Evolutionary conservation across 2,113 vertebrate species (phyloP), one percentile per base, ranked within the genome.

Genomic region (Panthera leo): DNA sequence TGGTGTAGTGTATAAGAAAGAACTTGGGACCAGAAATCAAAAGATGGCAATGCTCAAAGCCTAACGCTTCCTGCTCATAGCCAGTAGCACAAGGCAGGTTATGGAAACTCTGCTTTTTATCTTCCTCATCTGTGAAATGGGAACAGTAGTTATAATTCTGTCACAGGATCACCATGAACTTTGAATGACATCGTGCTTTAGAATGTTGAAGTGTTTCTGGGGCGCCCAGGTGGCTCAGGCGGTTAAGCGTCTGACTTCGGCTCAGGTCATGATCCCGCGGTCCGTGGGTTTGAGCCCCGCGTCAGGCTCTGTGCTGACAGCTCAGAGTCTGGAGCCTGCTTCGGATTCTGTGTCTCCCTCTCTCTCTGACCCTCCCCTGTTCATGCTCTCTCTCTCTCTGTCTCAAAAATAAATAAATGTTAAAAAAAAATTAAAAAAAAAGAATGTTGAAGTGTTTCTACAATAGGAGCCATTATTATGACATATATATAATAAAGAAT

Each of bases 41-140:
- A 36, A 39, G 55, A 23, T 15, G 85, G 42, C 23, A 25, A 29
- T 67, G 18, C 31, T 61, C 51, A 58, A 58, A 90, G 42, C 13
- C 55, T 39, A 25, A 15, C 6, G 3, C 73, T 86, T 71, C 55
- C 45, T 80, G n/a, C 45, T 79, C 34, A 53, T 42, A 29, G 31
- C 31, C 5, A 12, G 29, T 36, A 83, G 55, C 36, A 31, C 34
- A 80, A 76, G 55, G 18, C 45, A 86, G 29, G 14, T 51, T 79
- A 68, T n/a, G 55, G 45, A 91, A 94, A 75, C 42, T 73, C 67
- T 87, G 58, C 31, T 76, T 80, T 73, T 89, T 61, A 76, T 36
- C 4, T n/a, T 82, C 39, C 29, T n/a, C 39, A 87, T 82, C 92
- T 85, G 70, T 92, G 51, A 91, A 91, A 80, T 97, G 83, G 89